A percentile compares a stretch with the other conserved stretches of the same genome.
phyloP scores from a whole-genome alignment of 2,113 vertebrate genomes.

The Elanus axillaris region DNA sequence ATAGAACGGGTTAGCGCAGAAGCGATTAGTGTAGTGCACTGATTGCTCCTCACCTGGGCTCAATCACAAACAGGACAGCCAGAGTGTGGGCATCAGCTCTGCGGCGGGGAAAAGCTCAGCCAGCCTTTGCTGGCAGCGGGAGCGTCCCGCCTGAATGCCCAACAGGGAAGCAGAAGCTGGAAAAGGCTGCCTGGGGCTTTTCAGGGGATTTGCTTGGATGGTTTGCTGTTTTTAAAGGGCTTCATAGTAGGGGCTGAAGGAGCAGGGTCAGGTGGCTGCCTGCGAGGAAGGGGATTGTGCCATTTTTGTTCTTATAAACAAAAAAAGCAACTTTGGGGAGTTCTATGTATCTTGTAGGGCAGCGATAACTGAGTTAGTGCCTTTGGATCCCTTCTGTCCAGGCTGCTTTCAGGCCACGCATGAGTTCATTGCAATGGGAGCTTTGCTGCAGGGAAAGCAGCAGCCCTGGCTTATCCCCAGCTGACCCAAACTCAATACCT shows the following conservation, averaged over 20 bases:
- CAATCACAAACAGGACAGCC: rapidly evolving
- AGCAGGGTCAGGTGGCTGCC: background rate
- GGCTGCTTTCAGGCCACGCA: background rate
- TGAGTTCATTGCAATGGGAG: background rate
- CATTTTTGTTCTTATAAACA: background rate
- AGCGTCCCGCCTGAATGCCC: rapidly evolving
- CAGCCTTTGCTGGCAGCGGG: background rate
- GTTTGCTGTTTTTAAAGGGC: background rate
- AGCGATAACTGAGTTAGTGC: background rate
- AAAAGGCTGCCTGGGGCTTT: background rate
- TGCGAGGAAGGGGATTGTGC: background rate
- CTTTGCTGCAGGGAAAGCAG: background rate
- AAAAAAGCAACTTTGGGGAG: background rate
- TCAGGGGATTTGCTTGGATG: background rate
- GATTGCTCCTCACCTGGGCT: background rate
- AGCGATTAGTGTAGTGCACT: background rate
- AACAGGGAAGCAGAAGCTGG: background rate
- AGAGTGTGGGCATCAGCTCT: rapidly evolving
- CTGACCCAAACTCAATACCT: background rate
- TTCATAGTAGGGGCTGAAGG: background rate
- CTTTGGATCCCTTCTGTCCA: background rate
- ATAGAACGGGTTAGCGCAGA: background rate
- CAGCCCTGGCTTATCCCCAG: background rate
- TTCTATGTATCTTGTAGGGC: background rate
- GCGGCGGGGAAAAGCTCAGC: background rate